These are phyloP conservation scores for Sminthopsis crassicaudata DNA, from an alignment of 2,113 vertebrate genomes.

Conservation along the genomic window DNA sequence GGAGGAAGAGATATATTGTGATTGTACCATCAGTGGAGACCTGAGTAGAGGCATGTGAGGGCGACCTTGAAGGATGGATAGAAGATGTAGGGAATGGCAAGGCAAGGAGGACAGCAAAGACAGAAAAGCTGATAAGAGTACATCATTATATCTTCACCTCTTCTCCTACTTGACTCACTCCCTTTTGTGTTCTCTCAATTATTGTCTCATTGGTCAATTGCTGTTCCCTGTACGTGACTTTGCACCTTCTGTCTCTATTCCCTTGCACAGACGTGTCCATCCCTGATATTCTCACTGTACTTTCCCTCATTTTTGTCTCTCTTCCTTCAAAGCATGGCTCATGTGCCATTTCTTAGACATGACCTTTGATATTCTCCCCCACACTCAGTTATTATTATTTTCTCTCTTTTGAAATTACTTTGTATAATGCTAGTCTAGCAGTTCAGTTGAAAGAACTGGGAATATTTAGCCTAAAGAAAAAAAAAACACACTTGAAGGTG, in stretches of 20 bases:
- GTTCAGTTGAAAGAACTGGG: neutral
- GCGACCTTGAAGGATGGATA: neutral
- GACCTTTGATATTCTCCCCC: neutral
- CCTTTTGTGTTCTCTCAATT: neutral
- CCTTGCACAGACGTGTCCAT: neutral
- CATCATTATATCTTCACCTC: neutral
- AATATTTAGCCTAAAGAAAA: neutral
- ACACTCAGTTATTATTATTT: neutral
- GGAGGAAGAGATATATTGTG: neutral
- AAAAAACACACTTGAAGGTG: neutral
- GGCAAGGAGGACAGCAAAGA: neutral
- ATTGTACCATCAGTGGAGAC: neutral
- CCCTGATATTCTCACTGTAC: neutral
- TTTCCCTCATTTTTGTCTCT: neutral
- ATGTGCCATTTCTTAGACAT: neutral
- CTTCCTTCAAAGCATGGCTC: neutral
- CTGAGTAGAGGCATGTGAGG: neutral
- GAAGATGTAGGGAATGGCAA: neutral
- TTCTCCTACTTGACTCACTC: neutral
- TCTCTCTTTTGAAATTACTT: neutral
- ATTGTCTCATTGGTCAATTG: neutral
- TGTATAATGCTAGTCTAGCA: neutral
- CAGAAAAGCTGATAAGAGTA: neutral
- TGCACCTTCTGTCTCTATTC: neutral
- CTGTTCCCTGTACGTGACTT: neutral